Conservation (phyloP, 2,888 invertebrate genomes). For the Fissipunctia ypsillon region DNA sequence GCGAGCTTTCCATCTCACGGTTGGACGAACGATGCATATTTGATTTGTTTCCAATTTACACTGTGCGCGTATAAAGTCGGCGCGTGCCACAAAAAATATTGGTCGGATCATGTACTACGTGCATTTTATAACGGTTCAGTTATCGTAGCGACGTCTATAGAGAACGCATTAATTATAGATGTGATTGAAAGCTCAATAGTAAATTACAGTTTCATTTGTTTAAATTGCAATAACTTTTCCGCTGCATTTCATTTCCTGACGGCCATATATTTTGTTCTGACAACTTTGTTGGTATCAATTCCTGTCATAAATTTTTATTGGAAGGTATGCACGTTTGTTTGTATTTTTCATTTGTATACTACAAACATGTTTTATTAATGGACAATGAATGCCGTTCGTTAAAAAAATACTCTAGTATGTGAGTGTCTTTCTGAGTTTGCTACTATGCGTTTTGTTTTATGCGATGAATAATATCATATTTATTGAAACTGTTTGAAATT, state of each 20-base stretch:
- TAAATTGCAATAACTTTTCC: slow-evolving; percentile 43
- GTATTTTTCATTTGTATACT: slow-evolving; percentile 37
- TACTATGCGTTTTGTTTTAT: slow-evolving; percentile 16
- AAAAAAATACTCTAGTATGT: slow-evolving; percentile 14
- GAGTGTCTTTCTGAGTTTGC: slow-evolving; percentile 15
- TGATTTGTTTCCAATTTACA: slow-evolving; percentile 89
- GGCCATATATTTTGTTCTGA: slow-evolving; percentile 42
- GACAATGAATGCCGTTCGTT: slow-evolving; percentile 34
- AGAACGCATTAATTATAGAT: slow-evolving; percentile 64
- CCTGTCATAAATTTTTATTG: slow-evolving; percentile 25
- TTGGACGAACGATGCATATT: slow-evolving; percentile 87
- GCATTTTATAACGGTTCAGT: slow-evolving; percentile 56
- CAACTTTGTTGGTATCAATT: slow-evolving; percentile 58
- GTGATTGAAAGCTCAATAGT: slow-evolving; percentile 65
- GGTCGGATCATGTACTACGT: slow-evolving; percentile 70
- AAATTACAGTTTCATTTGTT: slow-evolving; percentile 57
- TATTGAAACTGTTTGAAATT: slow-evolving; percentile 9
- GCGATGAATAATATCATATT: slow-evolving; percentile 10
- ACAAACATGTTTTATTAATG: slow-evolving; percentile 53
- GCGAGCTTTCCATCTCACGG: slow-evolving; percentile 87
- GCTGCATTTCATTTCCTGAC: slow-evolving; percentile 40
- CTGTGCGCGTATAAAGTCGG: slow-evolving; percentile 73
- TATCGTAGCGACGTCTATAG: slow-evolving; percentile 52
- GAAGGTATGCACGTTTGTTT: slow-evolving; percentile 33
- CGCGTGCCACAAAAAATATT: slow-evolving; percentile 80